Conservation (phyloP, 2,888 invertebrate genomes). For the Amphipoea lucens region DNA sequence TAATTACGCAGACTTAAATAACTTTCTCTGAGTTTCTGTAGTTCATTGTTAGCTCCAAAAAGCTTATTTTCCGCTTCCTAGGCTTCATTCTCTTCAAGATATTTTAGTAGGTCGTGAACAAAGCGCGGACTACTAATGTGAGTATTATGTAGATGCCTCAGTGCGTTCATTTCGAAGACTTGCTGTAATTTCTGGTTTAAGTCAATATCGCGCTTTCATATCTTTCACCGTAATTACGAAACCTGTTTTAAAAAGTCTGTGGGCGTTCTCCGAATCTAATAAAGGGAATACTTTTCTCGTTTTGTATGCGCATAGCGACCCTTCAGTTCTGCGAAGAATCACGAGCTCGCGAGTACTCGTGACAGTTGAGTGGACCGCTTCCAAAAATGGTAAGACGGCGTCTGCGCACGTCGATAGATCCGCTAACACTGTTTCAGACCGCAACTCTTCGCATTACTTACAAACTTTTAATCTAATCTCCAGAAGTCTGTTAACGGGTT, state of each 20-base stretch:
- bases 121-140: constrained; percentile 66
- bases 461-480: constrained; percentile 58
- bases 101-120: constrained; percentile 66
- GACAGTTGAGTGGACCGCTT: constrained; percentile 59
- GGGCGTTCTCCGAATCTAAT: constrained; percentile 53
- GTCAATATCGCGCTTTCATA: constrained; percentile 64
- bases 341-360: constrained; percentile 35
- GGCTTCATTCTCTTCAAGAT: constrained; percentile 65
- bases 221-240: constrained; percentile 59
- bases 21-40: constrained; percentile 46
- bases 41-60: constrained; percentile 64
- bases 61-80: constrained; percentile 70
- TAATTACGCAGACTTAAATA: constrained; percentile 63
- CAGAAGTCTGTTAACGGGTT: constrained; percentile 52
- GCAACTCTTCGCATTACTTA: constrained; percentile 51
- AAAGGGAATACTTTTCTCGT: constrained; percentile 54
- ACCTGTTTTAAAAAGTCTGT: constrained; percentile 56
- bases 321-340: constrained; percentile 74
- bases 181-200: constrained; percentile 64
- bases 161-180: constrained; percentile 62
- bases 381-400: constrained; percentile 62
- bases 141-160: constrained; percentile 66
- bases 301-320: constrained; percentile 54
- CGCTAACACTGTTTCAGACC: constrained; percentile 49
- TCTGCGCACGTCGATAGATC: constrained; percentile 56